Base-by-base conservation (phyloP, 2,113 vertebrate species). In the Aphyosemion australe region DNA sequence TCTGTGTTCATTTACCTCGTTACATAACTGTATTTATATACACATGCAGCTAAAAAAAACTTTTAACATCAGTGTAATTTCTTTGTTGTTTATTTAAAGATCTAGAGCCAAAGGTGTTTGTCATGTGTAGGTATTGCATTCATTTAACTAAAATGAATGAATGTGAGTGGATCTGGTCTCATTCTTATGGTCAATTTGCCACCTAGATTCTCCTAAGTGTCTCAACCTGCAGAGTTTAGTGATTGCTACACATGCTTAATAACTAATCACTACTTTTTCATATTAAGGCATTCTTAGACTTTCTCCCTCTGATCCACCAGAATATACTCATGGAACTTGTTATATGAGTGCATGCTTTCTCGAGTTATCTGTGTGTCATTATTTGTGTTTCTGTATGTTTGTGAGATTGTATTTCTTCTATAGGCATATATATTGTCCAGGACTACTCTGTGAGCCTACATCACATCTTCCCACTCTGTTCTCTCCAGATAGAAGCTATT, bases 401-500 rank as follows among this genome's bases (percentile, higher is more conserved):
- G 69, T 46, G 10, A n/a, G n/a, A 26, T 52, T 21, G 18, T 64
- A 21, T 74, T 70, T 74, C 42, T 69, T 81, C 69, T 69, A 15
- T 58, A 46, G 43, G 67, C 16, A 61, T 47, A 69, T 80, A 64
- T 78, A 76, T 58, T 65, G 64, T 78, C 65, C 46, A 54, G 49
- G 13, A 59, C 53, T 59, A 59, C 56, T 70, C 52, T 51, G 56
- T 67, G 34, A 74, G 58, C 79, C 51, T 54, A 48, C 65, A 20
- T 39, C 8, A 6, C 47, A 56, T 71, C 82, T 66, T 83, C 78
- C 78, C 76, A 84, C 81, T 87, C 80, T 61, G 14, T 67, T 71
- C 60, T 63, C 65, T 65, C 49, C 18, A 78, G 60, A 79, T 63
- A 64, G 69, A 56, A 78, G 56, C 51, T 53, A 79, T 42, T 41